A percentile compares a stretch with the other conserved stretches of the same genome.
Conservation (phyloP, 1,140 invertebrate species). For the Rhopalosiphum maidis region DNA sequence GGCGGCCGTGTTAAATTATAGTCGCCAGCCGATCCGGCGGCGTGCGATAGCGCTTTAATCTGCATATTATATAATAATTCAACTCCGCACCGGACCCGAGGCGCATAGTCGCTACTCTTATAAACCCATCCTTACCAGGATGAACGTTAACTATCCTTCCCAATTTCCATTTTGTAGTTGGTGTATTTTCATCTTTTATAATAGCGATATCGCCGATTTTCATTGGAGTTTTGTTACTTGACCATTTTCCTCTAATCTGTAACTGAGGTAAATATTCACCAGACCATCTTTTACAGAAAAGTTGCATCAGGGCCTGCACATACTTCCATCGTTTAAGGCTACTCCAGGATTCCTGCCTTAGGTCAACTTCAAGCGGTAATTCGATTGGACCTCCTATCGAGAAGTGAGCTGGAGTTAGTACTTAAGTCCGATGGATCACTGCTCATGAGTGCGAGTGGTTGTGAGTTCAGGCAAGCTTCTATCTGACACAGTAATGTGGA, state of each 20-base stretch:
- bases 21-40: too few relatives aligned
- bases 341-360: neutral
- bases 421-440: slow-evolving; percentile 58
- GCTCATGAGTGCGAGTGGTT: slow-evolving; percentile 58
- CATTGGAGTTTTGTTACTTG: neutral
- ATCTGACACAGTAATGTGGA: slow-evolving; percentile 59
- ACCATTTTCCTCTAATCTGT: neutral
- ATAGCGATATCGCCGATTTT: slow-evolving; percentile 59
- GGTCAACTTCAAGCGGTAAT: neutral
- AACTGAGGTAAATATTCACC: neutral
- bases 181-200: slow-evolving; percentile 54
- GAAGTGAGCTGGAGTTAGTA: slow-evolving; percentile 61
- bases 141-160: slow-evolving; percentile 59
- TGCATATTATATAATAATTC: too few relatives aligned
- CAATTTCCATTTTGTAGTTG: slow-evolving; percentile 59
- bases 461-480: slow-evolving; percentile 60
- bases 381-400: slow-evolving; percentile 59
- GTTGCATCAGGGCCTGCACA: neutral
- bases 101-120: slow-evolving; percentile 41
- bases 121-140: slow-evolving; percentile 59
- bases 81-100: too few relatives aligned
- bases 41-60: too few relatives aligned
- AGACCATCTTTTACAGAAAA: slow-evolving; percentile 30
- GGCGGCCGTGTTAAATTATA: too few relatives aligned
- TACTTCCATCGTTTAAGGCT: neutral